Evolutionary conservation across 2,888 invertebrate species (phyloP).

Genomic region (Oasisia sp.): DNA sequence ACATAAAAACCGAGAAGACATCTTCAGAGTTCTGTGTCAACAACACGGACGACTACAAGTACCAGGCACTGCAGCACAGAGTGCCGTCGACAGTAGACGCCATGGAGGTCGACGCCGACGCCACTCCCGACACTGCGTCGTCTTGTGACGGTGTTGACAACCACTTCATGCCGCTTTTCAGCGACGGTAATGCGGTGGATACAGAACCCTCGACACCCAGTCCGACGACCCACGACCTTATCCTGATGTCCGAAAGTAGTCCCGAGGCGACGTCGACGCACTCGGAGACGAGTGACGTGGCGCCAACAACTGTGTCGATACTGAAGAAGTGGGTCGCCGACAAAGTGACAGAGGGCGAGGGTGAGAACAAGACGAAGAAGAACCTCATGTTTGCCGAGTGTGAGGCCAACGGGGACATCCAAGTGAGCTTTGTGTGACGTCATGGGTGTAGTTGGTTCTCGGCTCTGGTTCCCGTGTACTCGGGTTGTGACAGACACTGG

Average conservation of each 20-base stretch:
- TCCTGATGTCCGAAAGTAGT: constrained; percentile 23
- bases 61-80: neutral
- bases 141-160: neutral
- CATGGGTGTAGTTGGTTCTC: neutral
- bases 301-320: neutral
- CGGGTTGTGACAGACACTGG: too few relatives aligned
- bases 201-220: constrained; percentile 27
- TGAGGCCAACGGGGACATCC: neutral
- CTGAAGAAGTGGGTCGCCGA: neutral
- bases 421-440: neutral
- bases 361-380: neutral
- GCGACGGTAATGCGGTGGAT: neutral
- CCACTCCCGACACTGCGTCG: neutral
- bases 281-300: neutral
- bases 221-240: constrained; percentile 33
- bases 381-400: neutral
- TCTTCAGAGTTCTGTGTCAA: neutral
- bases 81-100: neutral
- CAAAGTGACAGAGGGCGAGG: neutral
- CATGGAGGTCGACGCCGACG: neutral
- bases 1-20: neutral
- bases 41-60: neutral
- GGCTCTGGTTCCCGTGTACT: too few relatives aligned
- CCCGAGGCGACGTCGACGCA: constrained; percentile 20
- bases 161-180: neutral